A percentile compares a stretch with the other conserved stretches of the same genome.
Conservation (phyloP, 2,888 invertebrate genomes). For the Invenusta paracnida region DNA sequence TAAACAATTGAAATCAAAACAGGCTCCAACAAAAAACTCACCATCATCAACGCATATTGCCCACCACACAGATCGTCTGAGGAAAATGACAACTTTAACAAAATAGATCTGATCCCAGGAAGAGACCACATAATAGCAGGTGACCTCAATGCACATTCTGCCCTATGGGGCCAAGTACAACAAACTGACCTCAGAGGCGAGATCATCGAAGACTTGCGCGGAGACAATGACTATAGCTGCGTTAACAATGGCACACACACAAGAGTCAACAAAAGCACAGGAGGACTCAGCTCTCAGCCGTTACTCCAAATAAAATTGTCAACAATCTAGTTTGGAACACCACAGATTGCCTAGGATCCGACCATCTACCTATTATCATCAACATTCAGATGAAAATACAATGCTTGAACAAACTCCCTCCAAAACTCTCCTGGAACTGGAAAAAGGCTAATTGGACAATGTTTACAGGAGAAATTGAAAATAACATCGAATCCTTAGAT, state of each 20-base stretch:
- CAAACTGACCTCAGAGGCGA: background rate
- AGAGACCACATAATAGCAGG: background rate
- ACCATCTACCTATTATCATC: background rate
- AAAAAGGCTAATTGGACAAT: background rate
- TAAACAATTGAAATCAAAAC: slow-evolving; percentile 4
- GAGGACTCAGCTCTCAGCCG: background rate
- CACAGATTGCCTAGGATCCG: slow-evolving; percentile 14
- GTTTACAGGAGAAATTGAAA: background rate
- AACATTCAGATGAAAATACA: background rate
- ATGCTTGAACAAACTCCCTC: background rate
- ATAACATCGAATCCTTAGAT: background rate
- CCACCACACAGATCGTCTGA: background rate
- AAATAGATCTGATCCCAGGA: background rate
- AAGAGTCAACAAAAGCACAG: background rate
- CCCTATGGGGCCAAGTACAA: background rate
- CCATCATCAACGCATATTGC: background rate
- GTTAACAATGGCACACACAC: background rate
- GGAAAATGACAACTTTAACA: background rate
- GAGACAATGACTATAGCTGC: background rate
- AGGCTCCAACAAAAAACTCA: background rate
- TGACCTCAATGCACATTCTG: background rate
- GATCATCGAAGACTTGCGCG: background rate
- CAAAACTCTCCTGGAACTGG: background rate
- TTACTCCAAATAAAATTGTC: background rate
- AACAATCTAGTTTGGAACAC: background rate